Evolutionary conservation across 1,140 invertebrate genomes (phyloP).

Genomic region (Sitophilus oryzae): DNA sequence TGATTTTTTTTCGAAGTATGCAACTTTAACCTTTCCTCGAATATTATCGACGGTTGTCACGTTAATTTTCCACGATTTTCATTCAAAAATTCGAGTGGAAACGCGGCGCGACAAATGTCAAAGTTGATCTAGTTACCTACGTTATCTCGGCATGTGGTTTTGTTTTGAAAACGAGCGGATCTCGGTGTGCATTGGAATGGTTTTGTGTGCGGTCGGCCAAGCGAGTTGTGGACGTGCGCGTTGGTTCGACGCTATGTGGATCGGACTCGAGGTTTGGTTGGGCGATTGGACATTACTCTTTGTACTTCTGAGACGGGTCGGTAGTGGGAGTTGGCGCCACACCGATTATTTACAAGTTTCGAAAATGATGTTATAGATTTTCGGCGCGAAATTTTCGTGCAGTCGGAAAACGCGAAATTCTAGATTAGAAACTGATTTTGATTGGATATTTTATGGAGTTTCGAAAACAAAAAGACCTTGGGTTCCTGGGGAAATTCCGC

Average conservation of each 20-base stretch:
- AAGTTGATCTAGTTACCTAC: slow-evolving; percentile 44
- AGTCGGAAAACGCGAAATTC: neutral
- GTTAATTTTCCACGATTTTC: slow-evolving; percentile 24
- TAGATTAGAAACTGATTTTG: no score
- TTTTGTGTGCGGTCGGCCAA: slow-evolving; percentile 41
- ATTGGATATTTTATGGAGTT: no score
- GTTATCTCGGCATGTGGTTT: slow-evolving; percentile 44
- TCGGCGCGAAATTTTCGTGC: neutral
- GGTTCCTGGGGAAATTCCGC: no score
- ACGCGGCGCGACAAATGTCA: slow-evolving; percentile 43
- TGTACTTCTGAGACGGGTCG: slow-evolving; percentile 34
- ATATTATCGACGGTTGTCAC: slow-evolving; percentile 7
- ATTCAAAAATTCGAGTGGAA: slow-evolving; percentile 32
- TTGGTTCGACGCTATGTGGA: neutral
- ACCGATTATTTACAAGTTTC: neutral
- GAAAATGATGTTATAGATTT: neutral
- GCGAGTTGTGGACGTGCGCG: slow-evolving; percentile 5
- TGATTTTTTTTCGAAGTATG: neutral
- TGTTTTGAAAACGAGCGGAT: slow-evolving; percentile 46
- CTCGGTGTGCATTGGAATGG: slow-evolving; percentile 44
- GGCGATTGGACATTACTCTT: slow-evolving; percentile 39
- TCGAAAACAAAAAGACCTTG: no score
- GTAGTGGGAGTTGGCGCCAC: slow-evolving; percentile 38
- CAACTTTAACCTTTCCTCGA: neutral
- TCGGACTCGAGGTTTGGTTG: slow-evolving; percentile 29